phyloP scores from a whole-genome alignment of 2,797 vertebrate genomes.

The Lagocephalus sceleratus region DNA sequence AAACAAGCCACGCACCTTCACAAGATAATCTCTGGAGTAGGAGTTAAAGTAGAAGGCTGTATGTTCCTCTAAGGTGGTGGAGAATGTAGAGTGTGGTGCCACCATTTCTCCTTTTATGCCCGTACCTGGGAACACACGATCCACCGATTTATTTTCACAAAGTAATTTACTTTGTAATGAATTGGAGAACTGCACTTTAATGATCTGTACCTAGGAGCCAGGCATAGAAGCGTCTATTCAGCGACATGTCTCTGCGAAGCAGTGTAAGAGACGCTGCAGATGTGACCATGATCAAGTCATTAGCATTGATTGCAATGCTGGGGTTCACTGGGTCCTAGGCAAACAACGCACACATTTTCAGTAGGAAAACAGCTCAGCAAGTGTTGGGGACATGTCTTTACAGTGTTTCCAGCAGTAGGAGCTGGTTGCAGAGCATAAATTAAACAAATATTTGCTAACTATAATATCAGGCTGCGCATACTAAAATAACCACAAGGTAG shows the following conservation, averaged over 20 bases:
- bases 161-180: too few relatives aligned
- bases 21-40: constrained; percentile 87
- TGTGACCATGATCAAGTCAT: constrained; percentile 81
- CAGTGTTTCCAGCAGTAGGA: neutral
- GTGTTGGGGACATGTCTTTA: neutral
- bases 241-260: constrained; percentile 96
- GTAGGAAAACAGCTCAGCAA: constrained; percentile 5
- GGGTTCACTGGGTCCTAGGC: constrained; percentile 69
- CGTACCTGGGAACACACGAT: constrained; percentile 74
- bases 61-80: constrained; percentile 82
- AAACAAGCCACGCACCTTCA: constrained; percentile 78
- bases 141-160: neutral
- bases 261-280: constrained; percentile 88
- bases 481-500: neutral
- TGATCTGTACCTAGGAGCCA: constrained; percentile 87
- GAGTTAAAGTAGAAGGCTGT: constrained; percentile 86
- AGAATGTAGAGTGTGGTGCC: constrained; percentile 74
- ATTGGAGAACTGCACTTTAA: neutral
- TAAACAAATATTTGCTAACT: neutral
- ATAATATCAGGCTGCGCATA: neutral
- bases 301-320: constrained; percentile 68
- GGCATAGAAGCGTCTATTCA: constrained; percentile 93
- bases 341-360: constrained; percentile 8
- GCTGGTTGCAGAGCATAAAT: neutral
- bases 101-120: constrained; percentile 89